These are phyloP conservation scores for Scomber colias DNA, from an alignment of 2,113 vertebrate genomes.

Conservation along the genomic window DNA sequence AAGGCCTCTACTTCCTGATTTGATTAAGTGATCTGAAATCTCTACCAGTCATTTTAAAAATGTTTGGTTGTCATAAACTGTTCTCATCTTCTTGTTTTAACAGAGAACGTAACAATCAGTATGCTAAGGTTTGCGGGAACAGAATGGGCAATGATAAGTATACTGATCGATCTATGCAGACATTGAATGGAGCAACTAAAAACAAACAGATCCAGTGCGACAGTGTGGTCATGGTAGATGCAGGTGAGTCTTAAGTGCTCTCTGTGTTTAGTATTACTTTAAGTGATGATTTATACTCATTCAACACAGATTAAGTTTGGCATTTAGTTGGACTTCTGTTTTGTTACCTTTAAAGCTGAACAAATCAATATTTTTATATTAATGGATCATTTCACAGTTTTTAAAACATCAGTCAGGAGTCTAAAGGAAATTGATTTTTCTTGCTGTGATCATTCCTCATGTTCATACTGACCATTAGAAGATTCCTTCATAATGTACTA, in stretches of 20 bases:
- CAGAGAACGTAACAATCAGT: constrained; percentile 85
- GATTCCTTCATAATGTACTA: too few relatives aligned
- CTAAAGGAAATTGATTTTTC: too few relatives aligned
- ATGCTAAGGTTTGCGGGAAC: constrained; percentile 84
- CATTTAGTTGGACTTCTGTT: too few relatives aligned
- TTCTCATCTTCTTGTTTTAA: constrained; percentile 36
- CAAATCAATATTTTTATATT: too few relatives aligned
- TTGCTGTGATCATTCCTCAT: too few relatives aligned
- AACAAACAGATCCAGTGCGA: constrained; percentile 90
- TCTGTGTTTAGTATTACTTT: too few relatives aligned
- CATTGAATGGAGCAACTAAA: constrained; percentile 87
- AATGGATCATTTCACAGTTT: too few relatives aligned
- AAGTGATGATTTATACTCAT: too few relatives aligned
- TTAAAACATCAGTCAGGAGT: too few relatives aligned
- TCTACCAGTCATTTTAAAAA: not conserved
- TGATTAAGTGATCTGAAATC: not conserved
- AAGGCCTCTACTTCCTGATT: not conserved
- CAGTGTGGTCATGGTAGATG: constrained; percentile 77
- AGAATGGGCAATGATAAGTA: constrained; percentile 84
- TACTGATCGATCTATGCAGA: constrained; percentile 89
- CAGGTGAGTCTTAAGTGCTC: constrained; percentile 80
- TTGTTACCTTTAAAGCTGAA: too few relatives aligned
- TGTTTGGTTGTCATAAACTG: not conserved
- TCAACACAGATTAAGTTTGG: too few relatives aligned
- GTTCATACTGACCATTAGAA: too few relatives aligned